Evolutionary conservation across 2,888 invertebrate genomes (phyloP), one percentile per base, ranked within the genome.

Genomic region (Ganaspis brasiliensis): DNA sequence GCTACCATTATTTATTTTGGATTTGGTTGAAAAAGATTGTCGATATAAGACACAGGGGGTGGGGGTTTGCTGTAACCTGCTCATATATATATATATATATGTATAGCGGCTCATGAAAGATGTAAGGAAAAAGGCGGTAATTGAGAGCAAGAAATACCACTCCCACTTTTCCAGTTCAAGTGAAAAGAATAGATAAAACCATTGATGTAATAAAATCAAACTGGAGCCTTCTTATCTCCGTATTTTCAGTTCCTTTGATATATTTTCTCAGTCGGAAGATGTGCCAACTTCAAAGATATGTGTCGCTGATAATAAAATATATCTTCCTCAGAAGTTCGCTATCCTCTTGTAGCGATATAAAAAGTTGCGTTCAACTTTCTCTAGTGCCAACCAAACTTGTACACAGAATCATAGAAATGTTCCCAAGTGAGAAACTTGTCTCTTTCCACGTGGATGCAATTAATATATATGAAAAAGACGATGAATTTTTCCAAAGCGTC

Each of bases 1-100:
- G 76, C 81, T 79, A 82, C 79, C 83, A 81, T 82, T 85, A 84
- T 86, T 86, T 84, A 84, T 83, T 84, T 77, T 75, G 75, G 59
- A 70, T 16, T 73, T 55, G 78, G 77, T 70, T 72, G 77, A 75
- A 73, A n/a, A 67, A 61, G 80, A 78, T 75, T 75, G 71, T 45
- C 81, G 59, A 81, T 77, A 81, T 81, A 77, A 80, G 67, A 35
- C 59, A 37, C 19, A 19, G 10, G 8, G 40, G 40, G 40, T 37
- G 14, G 31, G 37, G 35, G 55, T 40, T 72, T 63, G 52, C 61
- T 67, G 40, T 37, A n/a, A 55, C 49, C 56, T 59, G 77, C 72
- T 55, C 67, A 52, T 14, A 52, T 35, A 21, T 71, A 61, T 45
- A 72, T 57, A 55, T 72, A 72, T 79, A 73, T 57, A 49, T 57